Percentiles rank a stretch among this genome's conserved stretches.
Evolutionary conservation across 2,797 vertebrate genomes (phyloP).

Genomic region (Sebastes melanostomus): DNA sequence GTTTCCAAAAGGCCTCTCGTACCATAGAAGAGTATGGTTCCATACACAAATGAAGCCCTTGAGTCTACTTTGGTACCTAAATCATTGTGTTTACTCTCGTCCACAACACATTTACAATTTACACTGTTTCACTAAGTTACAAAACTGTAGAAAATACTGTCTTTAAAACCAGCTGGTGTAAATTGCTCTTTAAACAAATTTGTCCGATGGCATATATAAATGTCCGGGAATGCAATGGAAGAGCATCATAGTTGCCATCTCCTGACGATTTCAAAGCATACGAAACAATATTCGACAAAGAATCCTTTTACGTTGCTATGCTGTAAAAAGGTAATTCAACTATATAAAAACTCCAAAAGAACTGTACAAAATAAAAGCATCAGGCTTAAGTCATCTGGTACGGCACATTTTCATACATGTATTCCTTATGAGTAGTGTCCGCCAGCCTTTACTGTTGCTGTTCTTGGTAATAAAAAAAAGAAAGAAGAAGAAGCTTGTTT

Average conservation of each 20-base stretch:
- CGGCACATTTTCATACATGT: conserved; percentile 85
- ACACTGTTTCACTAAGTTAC: conserved; percentile 42
- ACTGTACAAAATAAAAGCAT: conserved; percentile 78
- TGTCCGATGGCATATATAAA: conserved; percentile 24
- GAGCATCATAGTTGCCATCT: neutral
- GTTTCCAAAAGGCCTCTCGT: conserved; percentile 38
- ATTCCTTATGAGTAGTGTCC: conserved; percentile 71
- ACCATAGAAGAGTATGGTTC: conserved; percentile 27
- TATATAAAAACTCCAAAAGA: conserved; percentile 59
- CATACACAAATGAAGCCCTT: conserved; percentile 23
- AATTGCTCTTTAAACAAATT: neutral
- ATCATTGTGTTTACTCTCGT: conserved; percentile 29
- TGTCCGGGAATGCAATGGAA: conserved; percentile 5
- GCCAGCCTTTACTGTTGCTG: conserved; percentile 20
- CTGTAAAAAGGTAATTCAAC: conserved; percentile 66
- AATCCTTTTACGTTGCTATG: conserved; percentile 60
- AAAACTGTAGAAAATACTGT: conserved; percentile 62
- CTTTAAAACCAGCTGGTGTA: conserved; percentile 20
- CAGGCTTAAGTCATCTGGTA: conserved; percentile 74
- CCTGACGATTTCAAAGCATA: conserved; percentile 52
- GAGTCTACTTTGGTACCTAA: conserved; percentile 47
- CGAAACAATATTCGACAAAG: conserved; percentile 40
- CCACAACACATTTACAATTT: conserved; percentile 41
- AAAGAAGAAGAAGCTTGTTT: neutral
- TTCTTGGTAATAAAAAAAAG: neutral